Conservation (phyloP, 2,888 invertebrate genomes). For the Neoscelio sp. region DNA sequence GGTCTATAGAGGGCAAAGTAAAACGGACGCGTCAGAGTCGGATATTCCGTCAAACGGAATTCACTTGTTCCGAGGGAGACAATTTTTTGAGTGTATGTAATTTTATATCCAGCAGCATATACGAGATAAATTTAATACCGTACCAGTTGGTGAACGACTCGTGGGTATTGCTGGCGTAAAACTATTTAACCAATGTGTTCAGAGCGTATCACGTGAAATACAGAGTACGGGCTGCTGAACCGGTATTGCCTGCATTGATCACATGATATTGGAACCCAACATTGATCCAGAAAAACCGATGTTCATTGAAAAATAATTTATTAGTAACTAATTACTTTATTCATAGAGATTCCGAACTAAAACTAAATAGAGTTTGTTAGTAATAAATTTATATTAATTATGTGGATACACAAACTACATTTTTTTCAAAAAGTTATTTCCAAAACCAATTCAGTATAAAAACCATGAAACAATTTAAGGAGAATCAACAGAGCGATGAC, state of each 20-base stretch:
- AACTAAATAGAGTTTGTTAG: no score
- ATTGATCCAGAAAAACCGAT: conserved; percentile 37
- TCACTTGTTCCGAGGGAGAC: conserved; percentile 41
- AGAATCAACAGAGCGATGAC: no score
- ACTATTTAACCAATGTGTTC: conserved; percentile 42
- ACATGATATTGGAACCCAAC: conserved; percentile 26
- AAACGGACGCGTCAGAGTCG: conserved; percentile 42
- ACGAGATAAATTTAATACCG: conserved; percentile 51
- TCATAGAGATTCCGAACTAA: no score
- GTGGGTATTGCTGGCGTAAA: conserved; percentile 13
- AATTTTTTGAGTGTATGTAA: conserved; percentile 42
- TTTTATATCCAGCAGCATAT: conserved; percentile 26
- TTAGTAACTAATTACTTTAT: no score
- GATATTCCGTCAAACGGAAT: conserved; percentile 51
- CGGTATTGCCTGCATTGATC: conserved; percentile 43
- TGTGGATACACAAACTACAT: no score
- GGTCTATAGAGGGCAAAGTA: conserved; percentile 45
- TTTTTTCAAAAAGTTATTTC: no score
- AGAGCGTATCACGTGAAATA: conserved; percentile 29
- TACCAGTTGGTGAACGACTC: conserved; percentile 46
- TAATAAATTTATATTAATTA: no score
- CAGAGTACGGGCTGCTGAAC: conserved; percentile 17
- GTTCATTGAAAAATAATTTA: conserved; percentile 48
- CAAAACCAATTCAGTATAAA: no score
- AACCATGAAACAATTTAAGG: no score